phyloP scores from a whole-genome alignment of 1,140 invertebrate species.

The Monochamus saltuarius region DNA sequence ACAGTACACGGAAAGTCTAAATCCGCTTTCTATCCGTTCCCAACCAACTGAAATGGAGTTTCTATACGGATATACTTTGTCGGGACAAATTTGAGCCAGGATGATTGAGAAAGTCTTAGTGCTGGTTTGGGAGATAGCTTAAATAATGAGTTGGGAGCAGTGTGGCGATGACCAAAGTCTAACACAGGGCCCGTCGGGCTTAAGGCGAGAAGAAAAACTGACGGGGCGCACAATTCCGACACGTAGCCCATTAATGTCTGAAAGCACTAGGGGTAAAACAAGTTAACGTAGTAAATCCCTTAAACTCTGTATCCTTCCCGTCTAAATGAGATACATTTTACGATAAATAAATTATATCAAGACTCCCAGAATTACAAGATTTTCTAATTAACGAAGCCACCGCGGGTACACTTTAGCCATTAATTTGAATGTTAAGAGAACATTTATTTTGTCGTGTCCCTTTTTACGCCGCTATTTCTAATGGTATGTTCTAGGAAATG shows the following conservation, averaged over 20 bases:
- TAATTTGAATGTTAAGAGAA: slow-evolving; percentile 2
- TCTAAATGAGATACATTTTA: slow-evolving; percentile 24
- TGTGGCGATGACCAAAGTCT: slow-evolving; percentile 26
- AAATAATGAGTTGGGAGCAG: slow-evolving; percentile 13
- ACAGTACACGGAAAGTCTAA: too few species aligned
- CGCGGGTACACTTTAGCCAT: slow-evolving; percentile 11
- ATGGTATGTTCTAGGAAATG: too few species aligned
- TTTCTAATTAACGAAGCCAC: slow-evolving; percentile 29
- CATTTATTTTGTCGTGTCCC: background rate
- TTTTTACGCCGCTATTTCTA: too few species aligned
- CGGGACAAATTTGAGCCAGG: slow-evolving; percentile 8
- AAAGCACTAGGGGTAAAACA: slow-evolving; percentile 31
- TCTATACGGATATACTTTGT: background rate
- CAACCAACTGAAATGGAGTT: too few species aligned
- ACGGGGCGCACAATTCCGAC: slow-evolving; percentile 37
- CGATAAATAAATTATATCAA: slow-evolving; percentile 36
- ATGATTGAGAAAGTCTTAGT: slow-evolving; percentile 5
- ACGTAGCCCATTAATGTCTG: slow-evolving; percentile 40
- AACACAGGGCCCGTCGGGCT: slow-evolving; percentile 21
- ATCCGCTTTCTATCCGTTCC: too few species aligned
- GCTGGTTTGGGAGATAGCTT: slow-evolving; percentile 11
- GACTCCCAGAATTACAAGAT: slow-evolving; percentile 28
- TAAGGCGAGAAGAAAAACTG: slow-evolving; percentile 36
- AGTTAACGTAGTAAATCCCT: slow-evolving; percentile 34
- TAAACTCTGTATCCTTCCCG: slow-evolving; percentile 29